These are phyloP conservation scores for Pyxicephalus adspersus DNA, from an alignment of 2,113 vertebrate species.

Conservation along the genomic window DNA sequence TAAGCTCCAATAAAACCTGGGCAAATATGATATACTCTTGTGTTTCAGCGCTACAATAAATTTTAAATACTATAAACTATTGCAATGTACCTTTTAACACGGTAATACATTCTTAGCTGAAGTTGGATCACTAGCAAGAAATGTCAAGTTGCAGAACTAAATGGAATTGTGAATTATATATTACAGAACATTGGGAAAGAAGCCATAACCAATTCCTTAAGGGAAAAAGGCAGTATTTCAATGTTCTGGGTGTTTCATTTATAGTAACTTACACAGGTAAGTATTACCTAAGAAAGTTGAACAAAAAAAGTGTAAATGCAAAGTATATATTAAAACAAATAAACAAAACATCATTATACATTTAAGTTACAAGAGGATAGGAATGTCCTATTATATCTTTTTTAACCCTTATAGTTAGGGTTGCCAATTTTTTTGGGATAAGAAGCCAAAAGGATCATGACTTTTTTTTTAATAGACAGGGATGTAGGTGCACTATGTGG, in stretches of 20 bases:
- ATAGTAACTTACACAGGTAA: not conserved
- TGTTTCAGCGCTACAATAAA: constrained; percentile 45
- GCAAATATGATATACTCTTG: constrained; percentile 51
- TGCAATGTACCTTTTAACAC: constrained; percentile 53
- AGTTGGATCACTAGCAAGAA: constrained; percentile 44
- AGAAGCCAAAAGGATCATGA: too few relatives aligned
- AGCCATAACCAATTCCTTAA: constrained; percentile 39
- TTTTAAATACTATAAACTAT: constrained; percentile 55
- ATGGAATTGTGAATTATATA: constrained; percentile 47
- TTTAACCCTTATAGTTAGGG: too few relatives aligned
- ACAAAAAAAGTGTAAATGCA: not conserved
- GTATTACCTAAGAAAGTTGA: not conserved
- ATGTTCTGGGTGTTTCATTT: not conserved
- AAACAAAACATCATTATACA: too few relatives aligned
- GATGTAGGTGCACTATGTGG: too few relatives aligned
- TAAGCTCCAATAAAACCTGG: constrained; percentile 52
- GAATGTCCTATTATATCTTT: too few relatives aligned
- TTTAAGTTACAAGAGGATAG: too few relatives aligned
- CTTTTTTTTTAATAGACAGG: too few relatives aligned
- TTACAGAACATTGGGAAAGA: constrained; percentile 44
- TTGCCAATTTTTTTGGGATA: too few relatives aligned
- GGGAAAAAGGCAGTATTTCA: constrained; percentile 38
- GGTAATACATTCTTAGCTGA: constrained; percentile 52
- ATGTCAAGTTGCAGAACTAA: constrained; percentile 39
- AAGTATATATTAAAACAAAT: too few relatives aligned